Evolutionary conservation across 2,113 vertebrate genomes (phyloP), one percentile per base, ranked within the genome.

Genomic region (Hypocryptadius cinnamomeus): DNA sequence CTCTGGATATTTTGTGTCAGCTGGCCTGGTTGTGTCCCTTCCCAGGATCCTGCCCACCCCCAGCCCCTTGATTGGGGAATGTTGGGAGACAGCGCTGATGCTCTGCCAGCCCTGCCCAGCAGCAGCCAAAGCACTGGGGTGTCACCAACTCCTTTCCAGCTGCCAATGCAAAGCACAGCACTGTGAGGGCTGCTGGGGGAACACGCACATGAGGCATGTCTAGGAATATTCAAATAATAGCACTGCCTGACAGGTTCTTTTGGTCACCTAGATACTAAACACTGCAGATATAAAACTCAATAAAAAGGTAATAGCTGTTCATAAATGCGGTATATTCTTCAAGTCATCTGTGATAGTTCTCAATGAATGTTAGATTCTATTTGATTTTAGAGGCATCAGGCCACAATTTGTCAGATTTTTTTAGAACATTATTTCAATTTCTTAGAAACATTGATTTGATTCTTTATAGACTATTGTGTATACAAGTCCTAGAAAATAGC

Each of bases 61-160:
- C 59, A 48, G 25, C 15, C 37, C 27, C 10, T 10, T 5, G 37
- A 5, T 24, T 18, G 27, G 14, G 37, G 7, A 48, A 28, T n/a
- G 13, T 1, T 59, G 77, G 27, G 44, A 57, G 60, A 3, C 15
- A n/a, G 23, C 0, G 0, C 37, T 66, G 60, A 11, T 20, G 33
- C 44, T 51, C 45, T 8, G 28, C 37, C 60, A n/a, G 69, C 20
- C 18, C 39, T 53, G 51, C 53, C 69, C 78, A 60, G 61, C 60
- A 18, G 39, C 2, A n/a, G 7, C 69, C 45, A 53, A 53, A 30
- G 12, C 23, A 4, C 19, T 17, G 53, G 23, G n/a, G 28, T n/a
- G 33, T 21, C 39, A 59, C 5, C 37, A 14, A 2, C 50, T 16
- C 44, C 12, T 27, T 42, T 33, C 37, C 44, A 42, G 66, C 21